These are phyloP conservation scores for Trichoplusia ni DNA, from an alignment of 1,140 invertebrate species.

Conservation along the genomic window DNA sequence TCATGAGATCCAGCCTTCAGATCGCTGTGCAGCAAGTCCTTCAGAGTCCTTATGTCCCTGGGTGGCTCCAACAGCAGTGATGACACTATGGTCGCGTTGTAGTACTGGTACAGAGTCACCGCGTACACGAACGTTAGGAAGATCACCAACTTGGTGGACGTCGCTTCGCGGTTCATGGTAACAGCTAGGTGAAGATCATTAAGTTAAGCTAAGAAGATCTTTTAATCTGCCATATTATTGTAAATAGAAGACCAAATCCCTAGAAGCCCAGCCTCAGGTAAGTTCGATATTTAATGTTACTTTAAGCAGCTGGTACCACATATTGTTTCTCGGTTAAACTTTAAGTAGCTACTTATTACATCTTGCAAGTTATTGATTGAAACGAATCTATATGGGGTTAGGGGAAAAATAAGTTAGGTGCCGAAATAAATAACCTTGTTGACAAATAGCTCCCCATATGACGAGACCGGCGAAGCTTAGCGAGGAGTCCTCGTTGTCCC, in stretches of 20 bases:
- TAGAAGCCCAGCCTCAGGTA: no score
- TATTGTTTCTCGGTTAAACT: no score
- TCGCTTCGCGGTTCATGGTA: constrained; percentile 45
- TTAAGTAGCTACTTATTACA: no score
- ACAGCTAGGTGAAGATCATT: background rate
- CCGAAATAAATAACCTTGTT: constrained; percentile 75
- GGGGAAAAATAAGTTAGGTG: no score
- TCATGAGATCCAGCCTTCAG: constrained; percentile 84
- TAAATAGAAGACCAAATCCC: no score
- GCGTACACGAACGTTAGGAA: constrained; percentile 85
- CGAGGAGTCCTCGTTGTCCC: constrained; percentile 49
- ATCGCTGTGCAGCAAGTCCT: constrained; percentile 84
- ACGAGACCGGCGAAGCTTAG: constrained; percentile 65
- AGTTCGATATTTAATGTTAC: no score
- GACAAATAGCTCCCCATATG: constrained; percentile 72
- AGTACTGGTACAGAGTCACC: constrained; percentile 86
- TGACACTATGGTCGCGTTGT: constrained; percentile 88
- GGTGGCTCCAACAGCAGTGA: constrained; percentile 85
- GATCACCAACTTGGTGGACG: constrained; percentile 83
- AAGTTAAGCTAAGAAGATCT: no score
- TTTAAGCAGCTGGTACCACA: no score
- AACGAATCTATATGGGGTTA: no score
- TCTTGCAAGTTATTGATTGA: no score
- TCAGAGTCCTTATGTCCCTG: constrained; percentile 83
- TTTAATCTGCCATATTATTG: no score